Percentiles rank a stretch among this genome's conserved stretches.
Conservation (phyloP, 2,797 vertebrate species). For the Salmo trutta region DNA sequence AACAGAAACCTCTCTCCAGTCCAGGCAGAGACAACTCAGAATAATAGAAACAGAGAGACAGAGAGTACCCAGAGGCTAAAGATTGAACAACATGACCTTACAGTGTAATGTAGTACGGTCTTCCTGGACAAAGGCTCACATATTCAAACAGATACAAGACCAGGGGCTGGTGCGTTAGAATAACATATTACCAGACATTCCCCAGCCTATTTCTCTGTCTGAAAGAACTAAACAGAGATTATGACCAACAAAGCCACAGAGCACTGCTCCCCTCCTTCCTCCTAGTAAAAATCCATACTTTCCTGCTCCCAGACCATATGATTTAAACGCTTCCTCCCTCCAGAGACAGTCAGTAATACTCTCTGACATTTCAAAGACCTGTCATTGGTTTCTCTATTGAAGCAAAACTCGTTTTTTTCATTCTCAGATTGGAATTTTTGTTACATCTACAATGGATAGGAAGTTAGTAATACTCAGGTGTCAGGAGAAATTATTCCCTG, state of each 20-base stretch:
- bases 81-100: conserved; percentile 31
- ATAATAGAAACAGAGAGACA: neutral
- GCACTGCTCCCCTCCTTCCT: conserved; percentile 28
- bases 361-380: conserved; percentile 16
- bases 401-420: conserved; percentile 10
- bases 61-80: neutral
- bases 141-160: conserved; percentile 13
- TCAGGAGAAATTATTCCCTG: conserved; percentile 23
- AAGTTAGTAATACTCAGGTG: conserved; percentile 22
- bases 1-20: neutral
- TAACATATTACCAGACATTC: conserved; percentile 44
- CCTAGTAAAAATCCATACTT: conserved; percentile 61
- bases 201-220: conserved; percentile 18
- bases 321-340: conserved; percentile 32
- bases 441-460: conserved; percentile 23
- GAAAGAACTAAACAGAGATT: conserved; percentile 37
- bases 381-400: conserved; percentile 14
- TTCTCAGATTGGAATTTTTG: conserved; percentile 18
- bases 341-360: neutral
- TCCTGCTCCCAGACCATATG: conserved; percentile 46
- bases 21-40: neutral
- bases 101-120: conserved; percentile 1
- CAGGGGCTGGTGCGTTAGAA: conserved; percentile 42
- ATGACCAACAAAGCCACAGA: conserved; percentile 46
- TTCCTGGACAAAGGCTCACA: conserved; percentile 44